Conservation (phyloP, 2,113 vertebrate genomes). For the Microcebus jonahi region DNA sequence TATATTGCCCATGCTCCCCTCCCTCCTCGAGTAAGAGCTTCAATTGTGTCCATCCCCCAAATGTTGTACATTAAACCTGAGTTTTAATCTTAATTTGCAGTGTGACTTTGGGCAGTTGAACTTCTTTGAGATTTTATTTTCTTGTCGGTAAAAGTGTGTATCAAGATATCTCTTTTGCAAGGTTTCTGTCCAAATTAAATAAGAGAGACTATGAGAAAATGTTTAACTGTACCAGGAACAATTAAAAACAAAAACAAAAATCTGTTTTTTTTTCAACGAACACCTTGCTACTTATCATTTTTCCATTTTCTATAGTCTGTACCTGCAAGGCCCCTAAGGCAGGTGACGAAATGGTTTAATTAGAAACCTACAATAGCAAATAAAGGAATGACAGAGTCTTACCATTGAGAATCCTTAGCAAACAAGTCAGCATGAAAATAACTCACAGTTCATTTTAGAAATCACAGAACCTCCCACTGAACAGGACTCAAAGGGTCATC, state of each 20-base stretch:
- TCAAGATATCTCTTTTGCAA: neutral
- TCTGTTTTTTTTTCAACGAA: neutral
- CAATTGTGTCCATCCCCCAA: no score
- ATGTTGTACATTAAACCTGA: neutral
- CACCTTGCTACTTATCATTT: neutral
- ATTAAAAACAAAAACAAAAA: neutral
- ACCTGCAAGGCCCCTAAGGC: neutral
- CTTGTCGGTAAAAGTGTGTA: neutral
- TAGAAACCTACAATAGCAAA: neutral
- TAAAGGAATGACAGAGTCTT: neutral
- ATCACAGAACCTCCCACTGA: neutral
- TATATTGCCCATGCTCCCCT: no score
- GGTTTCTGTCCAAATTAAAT: conserved; percentile 8
- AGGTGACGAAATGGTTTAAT: neutral
- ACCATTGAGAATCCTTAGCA: neutral
- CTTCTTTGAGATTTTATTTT: neutral
- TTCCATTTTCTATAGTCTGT: neutral
- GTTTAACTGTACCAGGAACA: neutral
- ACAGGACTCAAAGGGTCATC: neutral
- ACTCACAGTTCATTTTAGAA: neutral
- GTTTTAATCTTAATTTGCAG: neutral
- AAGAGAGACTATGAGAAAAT: neutral
- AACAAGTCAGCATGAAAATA: conserved; percentile 23
- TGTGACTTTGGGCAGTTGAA: neutral
- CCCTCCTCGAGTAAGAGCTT: no score